Base-by-base conservation (phyloP, 2,113 vertebrate species). In the Seriola aureovittata region DNA sequence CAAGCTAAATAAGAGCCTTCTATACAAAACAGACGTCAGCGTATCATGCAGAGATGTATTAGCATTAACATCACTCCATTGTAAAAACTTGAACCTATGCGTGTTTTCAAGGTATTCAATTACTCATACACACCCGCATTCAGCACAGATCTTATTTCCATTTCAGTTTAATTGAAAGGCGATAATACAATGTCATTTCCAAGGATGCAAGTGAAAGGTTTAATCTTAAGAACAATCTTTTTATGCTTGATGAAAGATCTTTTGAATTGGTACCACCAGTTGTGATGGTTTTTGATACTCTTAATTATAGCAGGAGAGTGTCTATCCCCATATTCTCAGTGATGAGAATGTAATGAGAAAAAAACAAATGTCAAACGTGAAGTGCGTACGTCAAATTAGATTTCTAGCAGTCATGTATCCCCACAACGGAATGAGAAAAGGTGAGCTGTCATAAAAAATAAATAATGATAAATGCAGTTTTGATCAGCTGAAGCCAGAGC, bases 301-400 rank as follows among this genome's bases (percentile, higher is more conserved):
- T 59, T 54, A 55, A 62, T n/a, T 16, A 54, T 44, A 62, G 5
- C 29, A 19, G 59, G 16, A 34, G 34, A 44, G 46, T 1, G 0
- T 32, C 57, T 21, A 3, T 8, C 38, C 8, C 13, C 48, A 48
- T n/a, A 44, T 70, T 63, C 42, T 29, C 55, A 12, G 25, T 64
- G 57, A 70, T 40, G 70, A 70, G 29, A 50, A 55, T 6, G 32
- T 42, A 64, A 64, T 80, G 76, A 63, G 76, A 32, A 73, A 83
- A 72, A 55, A 34, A 44, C 2, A 36, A 38, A 38, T 38, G 38
- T 25, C 44, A 11, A 23, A n/a, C 11, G 1, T 25, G 57, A 46
- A 23, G 5, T 1, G 23, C 16, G 0, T 42, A 38, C 29, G 58
- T 69, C 36, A 69, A 59, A 66, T 59, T 54, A 42, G 40, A 19